Evolutionary conservation across 64 coral and sea anemone genomes (phyloP), one percentile per base, ranked within the genome.

Genomic region (Pachyseris speciosa): DNA sequence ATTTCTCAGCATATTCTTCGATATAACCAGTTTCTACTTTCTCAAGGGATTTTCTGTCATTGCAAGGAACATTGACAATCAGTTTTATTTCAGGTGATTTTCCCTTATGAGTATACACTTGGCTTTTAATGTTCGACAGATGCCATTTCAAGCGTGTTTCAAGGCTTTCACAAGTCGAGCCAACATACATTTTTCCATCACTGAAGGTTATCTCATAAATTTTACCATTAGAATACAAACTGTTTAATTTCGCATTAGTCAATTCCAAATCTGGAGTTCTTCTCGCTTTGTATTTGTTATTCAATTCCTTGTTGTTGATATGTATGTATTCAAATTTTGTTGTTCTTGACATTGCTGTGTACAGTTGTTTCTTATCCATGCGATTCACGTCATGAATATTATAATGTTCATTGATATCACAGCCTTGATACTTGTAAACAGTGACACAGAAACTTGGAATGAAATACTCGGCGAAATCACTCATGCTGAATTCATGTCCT

Each of bases 11-110:
- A 72, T 91, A 55, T 59, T 91, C 75, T 83, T 81, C n/a, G n/a
- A n/a, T n/a, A n/a, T n/a, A n/a, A n/a, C n/a, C n/a, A n/a, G n/a
- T 91, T 91, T 91, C 88, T 20, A 71, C 88, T 25, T 72, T 83
- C 70, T 89, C 72, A 0, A 81, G n/a, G 29, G 5, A 31, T 8
- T 72, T 91, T 52, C 83, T 91, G 8, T 83, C 74, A 15, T 71
- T 83, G 52, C 55, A 69, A 2, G 88, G 77, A 2, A 40, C 57
- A 10, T 80, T 32, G 1, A 67, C 11, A 3, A 90, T 67, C 13
- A 90, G 20, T 69, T 90, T 24, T 80, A 90, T 90, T 15, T 57
- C 52, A 16, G 75, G 55, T 0, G 15, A 44, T 0, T 78, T 31
- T 0, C 67, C 9, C 12, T 79, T 80, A 5, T 80, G 24, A 4